Evolutionary conservation across 2,888 invertebrate genomes (phyloP), one percentile per base, ranked within the genome.

Genomic region (Tachina fera): DNA sequence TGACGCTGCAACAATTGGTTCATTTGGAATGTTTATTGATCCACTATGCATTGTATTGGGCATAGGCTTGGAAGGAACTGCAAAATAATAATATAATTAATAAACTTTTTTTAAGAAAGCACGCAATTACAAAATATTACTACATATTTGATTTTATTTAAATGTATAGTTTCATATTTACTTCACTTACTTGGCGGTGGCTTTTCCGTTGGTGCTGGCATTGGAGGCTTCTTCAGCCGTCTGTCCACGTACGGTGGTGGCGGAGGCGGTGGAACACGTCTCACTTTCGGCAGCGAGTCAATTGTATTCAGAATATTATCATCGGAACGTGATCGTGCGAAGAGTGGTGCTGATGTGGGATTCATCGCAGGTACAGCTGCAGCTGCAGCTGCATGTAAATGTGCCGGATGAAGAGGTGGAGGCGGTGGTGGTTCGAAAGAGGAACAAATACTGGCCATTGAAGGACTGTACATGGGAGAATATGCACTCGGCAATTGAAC

Each of bases 281-380:
- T 93, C 71, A 93, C 93, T 88, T 94, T 94, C 41, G 93, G 92
- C 87, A 91, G 87, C 87, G 94, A 92, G 86, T 95, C 95, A 88
- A 95, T 93, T 77, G 95, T 95, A 89, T 95, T 96, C 87, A 97
- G 93, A 89, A 97, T 96, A 90, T 97, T 97, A 90, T 97, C 97
- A 90, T 97, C 96, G 74, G 97, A 97, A 90, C 96, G 95, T 6
- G 97, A 95, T 88, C 97, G 94, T 86, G 95, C 94, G 89, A 96
- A 96, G 87, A 92, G 88, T 93, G 89, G 89, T 9, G 90, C 93
- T 13, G 93, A 89, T 75, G 92, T 90, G 45, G 94, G 93, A 79
- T 93, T 88, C 45, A 89, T 88, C 47, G 63, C 81, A 11, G 70
- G 70, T 31, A 78, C 65, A 22, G 89, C 87, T 13, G 63, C 81